phyloP scores from a whole-genome alignment of 2,113 vertebrate genomes.

The Lutjanus erythropterus region DNA sequence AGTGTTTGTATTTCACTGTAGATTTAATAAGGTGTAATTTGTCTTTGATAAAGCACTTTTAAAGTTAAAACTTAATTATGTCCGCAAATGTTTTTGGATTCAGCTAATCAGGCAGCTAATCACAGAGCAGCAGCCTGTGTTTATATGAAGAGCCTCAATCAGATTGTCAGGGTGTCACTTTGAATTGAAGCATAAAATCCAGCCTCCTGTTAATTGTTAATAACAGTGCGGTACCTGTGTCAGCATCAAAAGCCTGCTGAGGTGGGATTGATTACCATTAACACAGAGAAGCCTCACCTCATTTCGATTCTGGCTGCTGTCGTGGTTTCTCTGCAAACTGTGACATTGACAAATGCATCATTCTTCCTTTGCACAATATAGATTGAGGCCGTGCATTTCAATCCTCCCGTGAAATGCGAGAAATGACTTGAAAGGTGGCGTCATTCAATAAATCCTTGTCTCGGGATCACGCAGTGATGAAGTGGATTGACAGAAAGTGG shows the following conservation, averaged over 20 bases:
- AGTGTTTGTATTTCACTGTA: not conserved
- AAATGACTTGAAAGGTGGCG: conserved; percentile 2
- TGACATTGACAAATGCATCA: conserved; percentile 52
- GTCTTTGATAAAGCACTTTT: not conserved
- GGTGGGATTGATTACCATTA: conserved; percentile 21
- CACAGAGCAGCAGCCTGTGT: not conserved
- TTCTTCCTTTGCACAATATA: conserved; percentile 29
- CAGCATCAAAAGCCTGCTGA: conserved; percentile 1
- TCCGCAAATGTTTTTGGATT: not conserved
- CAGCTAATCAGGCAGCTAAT: not conserved
- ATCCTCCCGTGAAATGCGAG: not conserved
- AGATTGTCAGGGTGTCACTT: conserved; percentile 12
- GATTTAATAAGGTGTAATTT: not conserved
- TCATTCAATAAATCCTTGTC: conserved; percentile 26
- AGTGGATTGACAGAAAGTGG: conserved; percentile 22
- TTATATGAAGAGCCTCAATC: not conserved
- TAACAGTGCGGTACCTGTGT: conserved; percentile 10
- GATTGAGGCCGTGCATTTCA: conserved; percentile 6
- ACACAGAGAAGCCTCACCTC: not conserved
- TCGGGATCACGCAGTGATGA: not conserved
- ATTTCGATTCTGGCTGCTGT: conserved; percentile 33
- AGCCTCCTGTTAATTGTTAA: not conserved
- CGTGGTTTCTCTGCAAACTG: conserved; percentile 29
- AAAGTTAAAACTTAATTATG: too few species aligned
- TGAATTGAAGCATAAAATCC: not conserved